phyloP scores from a whole-genome alignment of 2,888 invertebrate species.

The Ormyrus pomaceus region DNA sequence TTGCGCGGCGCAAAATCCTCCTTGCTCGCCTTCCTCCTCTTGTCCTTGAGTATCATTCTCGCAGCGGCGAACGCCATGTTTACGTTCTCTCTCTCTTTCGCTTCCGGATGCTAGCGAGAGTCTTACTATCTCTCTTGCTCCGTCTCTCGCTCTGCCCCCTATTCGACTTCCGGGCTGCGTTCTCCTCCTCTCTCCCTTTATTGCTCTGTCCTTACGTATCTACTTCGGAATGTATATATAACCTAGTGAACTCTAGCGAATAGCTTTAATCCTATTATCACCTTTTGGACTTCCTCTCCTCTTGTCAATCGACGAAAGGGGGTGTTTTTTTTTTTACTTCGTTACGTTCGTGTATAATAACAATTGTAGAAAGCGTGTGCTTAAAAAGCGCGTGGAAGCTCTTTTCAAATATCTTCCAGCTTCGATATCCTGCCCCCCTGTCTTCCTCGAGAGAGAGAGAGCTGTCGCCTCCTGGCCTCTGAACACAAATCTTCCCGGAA shows the following conservation, averaged over 20 bases:
- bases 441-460: not conserved
- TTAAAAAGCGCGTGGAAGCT: slow-evolving; percentile 28
- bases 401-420: not conserved
- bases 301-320: not conserved
- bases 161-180: not conserved
- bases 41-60: slow-evolving; percentile 90
- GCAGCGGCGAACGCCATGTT: slow-evolving; percentile 91
- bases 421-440: not conserved
- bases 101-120: slow-evolving; percentile 15
- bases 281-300: not conserved
- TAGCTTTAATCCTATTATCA: slow-evolving; percentile 39
- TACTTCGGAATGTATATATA: not conserved
- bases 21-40: slow-evolving; percentile 87
- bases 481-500: not conserved
- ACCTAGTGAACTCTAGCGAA: no score
- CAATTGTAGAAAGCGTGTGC: slow-evolving; percentile 20
- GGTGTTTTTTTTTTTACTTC: not conserved
- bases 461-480: not conserved
- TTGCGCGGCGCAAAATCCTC: slow-evolving; percentile 87
- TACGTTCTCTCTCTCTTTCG: slow-evolving; percentile 37
- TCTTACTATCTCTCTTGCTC: not conserved
- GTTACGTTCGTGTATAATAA: slow-evolving; percentile 1
- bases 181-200: not conserved
- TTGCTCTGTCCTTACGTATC: not conserved
- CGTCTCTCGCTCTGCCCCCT: not conserved